Evolutionary conservation across 2,888 invertebrate genomes (phyloP), one percentile per base, ranked within the genome.

Genomic region (Blomia tropicalis): DNA sequence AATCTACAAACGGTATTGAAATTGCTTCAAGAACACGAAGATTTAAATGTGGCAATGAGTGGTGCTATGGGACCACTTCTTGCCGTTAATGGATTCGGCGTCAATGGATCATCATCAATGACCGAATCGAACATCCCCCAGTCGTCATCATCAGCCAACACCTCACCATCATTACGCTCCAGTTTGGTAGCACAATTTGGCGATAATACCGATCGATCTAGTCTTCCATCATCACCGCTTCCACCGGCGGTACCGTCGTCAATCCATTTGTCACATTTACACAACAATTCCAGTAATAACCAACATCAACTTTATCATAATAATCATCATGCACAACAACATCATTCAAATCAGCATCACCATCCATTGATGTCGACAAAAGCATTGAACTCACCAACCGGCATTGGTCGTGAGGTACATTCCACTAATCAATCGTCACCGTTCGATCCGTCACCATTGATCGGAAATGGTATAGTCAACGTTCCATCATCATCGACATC

Each of bases 181-280:
- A 25, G 23, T 14, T n/a, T 47, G 14, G n/a, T n/a, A n/a, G 36
- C 7, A 11, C 36, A 36, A 36, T 47, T 47, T 47, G 51, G 51
- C 51, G 51, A n/a, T 47, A 47, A 47, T 47, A 11, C 22, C 22
- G 51, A 47, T 11, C 51, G 51, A 11, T 47, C 51, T 47, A 47
- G 51, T 47, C 51, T 47, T 47, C 51, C 51, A 7, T 47, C 51
- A 47, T n/a, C n/a, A n/a, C n/a, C n/a, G n/a, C n/a, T n/a, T n/a
- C n/a, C n/a, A n/a, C 51, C 51, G 22, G n/a, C 51, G 7, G 7
- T 11, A 11, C 36, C 36, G 36, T 36, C 36, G 17, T n/a, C n/a
- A n/a, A n/a, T n/a, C n/a, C n/a, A n/a, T n/a, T n/a, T n/a, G n/a
- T n/a, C n/a, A n/a, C n/a, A n/a, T n/a, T n/a, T n/a, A n/a, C n/a